Evolutionary conservation across 2,113 vertebrate species (phyloP), one percentile per base, ranked within the genome.

Genomic region (Carassius carassius): DNA sequence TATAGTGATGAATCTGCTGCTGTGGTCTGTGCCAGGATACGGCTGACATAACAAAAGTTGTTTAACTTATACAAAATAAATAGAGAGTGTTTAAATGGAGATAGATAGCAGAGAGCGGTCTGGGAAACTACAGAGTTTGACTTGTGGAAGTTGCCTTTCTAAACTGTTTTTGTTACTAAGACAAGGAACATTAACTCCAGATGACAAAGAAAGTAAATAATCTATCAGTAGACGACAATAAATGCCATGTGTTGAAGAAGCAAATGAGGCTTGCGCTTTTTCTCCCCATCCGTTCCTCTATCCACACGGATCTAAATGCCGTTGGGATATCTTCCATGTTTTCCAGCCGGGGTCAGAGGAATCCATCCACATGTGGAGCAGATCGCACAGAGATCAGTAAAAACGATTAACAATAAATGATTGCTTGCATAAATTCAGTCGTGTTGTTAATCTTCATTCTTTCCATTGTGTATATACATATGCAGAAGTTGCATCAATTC

Each of bases 121-220:
- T 94, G 93, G 91, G 92, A 94, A 94, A 94, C 92, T 90, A 93
- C 91, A 89, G 89, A 91, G 91, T 93, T 94, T 95, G 93, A 95
- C 94, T 94, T 93, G 94, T 95, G 93, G 93, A 95, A 95, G 94
- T 95, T 94, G 91, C 92, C 89, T 95, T 94, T 95, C 94, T 92
- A 95, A 95, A 95, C 92, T 93, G 94, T 95, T 95, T 95, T 95
- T 94, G 92, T 95, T 94, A 93, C 91, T 87, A 89, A 93, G 94
- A 94, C 92, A 93, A 92, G 93, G 93, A 92, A 95, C 94, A 95
- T 95, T 95, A 94, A 94, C 92, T 94, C 91, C 93, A 94, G 93
- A 95, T 95, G 94, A 94, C 92, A 94, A 92, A 91, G 89, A 92
- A 90, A 92, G 91, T 92, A 94, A 94, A 94, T 94, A 93, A 94